Base-by-base conservation (phyloP, 2,797 vertebrate species). In the Cynodonichthys magdalenae region DNA sequence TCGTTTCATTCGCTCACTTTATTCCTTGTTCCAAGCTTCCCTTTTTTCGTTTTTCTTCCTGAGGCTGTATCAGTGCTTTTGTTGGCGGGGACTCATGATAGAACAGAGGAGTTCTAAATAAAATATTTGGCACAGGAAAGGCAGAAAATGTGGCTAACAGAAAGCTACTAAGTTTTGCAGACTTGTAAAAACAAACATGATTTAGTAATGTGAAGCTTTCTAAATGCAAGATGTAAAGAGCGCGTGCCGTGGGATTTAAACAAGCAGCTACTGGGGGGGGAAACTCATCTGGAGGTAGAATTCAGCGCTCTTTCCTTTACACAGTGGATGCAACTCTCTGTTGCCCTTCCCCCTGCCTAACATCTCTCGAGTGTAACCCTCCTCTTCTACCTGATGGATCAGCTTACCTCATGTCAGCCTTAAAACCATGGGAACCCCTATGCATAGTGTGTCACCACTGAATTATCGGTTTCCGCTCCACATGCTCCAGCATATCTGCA, bases 401-500 rank as follows among this genome's bases (percentile, higher is more conserved):
- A 39, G 50, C 81, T 91, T 89, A 87, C 88, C 79, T 69, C 65
- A 75, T 62, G 66, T 89, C 86, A 87, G 88, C 86, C 81, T 74
- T 77, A 84, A 83, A 84, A 85, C 78, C 82, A 81, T 79, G 86
- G 82, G 83, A 90, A 87, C 83, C 85, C 79, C 79, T 83, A 55
- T 68, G 82, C 85, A 69, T 74, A 46, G 67, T 76, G 81, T 85
- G 84, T 89, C 89, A 87, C 86, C 79, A 61, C 81, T 85, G 91
- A 91, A 90, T 92, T 87, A 87, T 88, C 82, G 82, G 76, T 89
- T 92, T 87, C 86, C 80, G 77, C 78, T 82, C 84, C 87, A 88
- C 84, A 90, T 84, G 85, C 83, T 81, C 66, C 60, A 69, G 80
- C 82, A 68, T 84, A 87, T 86, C 88, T 90, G 87, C 89, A 86